Conservation (phyloP, 2,888 invertebrate genomes). For the Tachina grossa region DNA sequence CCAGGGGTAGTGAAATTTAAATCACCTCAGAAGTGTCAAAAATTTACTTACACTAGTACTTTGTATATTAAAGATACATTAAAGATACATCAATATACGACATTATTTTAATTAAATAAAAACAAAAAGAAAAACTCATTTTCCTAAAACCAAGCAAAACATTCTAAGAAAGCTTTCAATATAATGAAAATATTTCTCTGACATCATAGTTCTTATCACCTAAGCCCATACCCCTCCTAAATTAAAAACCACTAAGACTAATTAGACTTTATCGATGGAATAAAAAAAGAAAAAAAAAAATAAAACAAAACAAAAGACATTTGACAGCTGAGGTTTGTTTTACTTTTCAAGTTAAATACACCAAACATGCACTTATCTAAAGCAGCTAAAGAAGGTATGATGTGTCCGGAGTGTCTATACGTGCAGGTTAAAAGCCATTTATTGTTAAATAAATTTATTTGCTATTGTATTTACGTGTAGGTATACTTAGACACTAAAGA, state of each 20-base stretch:
- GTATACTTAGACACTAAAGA: not conserved
- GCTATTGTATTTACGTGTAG: conserved; percentile 6
- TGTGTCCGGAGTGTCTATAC: not conserved
- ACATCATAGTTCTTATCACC: conserved; percentile 41
- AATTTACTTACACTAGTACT: too few species aligned
- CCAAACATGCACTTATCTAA: not conserved
- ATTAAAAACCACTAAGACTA: conserved; percentile 25
- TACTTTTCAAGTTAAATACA: not conserved
- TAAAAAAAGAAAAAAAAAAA: too few species aligned
- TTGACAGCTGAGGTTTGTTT: not conserved
- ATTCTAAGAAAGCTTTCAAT: too few species aligned
- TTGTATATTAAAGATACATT: too few species aligned
- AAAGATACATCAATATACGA: too few species aligned
- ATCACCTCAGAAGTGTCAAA: too few species aligned
- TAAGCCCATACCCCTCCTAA: not conserved
- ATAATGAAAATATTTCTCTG: conserved; percentile 15
- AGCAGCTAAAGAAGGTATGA: not conserved
- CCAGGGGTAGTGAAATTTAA: too few species aligned
- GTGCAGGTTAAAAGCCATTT: conserved; percentile 43
- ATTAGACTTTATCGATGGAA: conserved; percentile 25
- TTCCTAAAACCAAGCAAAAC: too few species aligned
- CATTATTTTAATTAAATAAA: too few species aligned
- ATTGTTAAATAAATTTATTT: conserved; percentile 41
- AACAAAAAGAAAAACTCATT: too few species aligned
- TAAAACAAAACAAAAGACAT: not conserved